Evolutionary conservation across 2,113 vertebrate species (phyloP).

Genomic region (Shinisaurus crocodilurus): DNA sequence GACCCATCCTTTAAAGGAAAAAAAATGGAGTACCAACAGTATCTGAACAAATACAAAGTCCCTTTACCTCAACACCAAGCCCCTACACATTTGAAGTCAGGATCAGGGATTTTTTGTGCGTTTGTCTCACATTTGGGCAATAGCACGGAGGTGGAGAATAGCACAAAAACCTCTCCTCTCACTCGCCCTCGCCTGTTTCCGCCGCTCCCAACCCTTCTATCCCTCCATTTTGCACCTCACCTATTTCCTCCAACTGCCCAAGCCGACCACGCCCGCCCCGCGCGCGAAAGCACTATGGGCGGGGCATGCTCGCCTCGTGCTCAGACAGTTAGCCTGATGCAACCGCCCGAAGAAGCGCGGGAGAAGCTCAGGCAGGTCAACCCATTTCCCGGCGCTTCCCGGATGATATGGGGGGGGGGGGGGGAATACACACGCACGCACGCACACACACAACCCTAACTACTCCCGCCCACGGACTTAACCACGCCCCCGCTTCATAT

Average conservation of each 20-base stretch:
- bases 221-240: not conserved
- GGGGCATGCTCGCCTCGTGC: not conserved
- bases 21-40: not conserved
- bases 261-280: not conserved
- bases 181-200: not conserved
- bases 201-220: not conserved
- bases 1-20: not conserved
- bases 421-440: too few relatives aligned
- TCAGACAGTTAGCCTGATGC: not conserved
- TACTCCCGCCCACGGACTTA: fast-evolving
- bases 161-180: too few relatives aligned
- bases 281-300: not conserved
- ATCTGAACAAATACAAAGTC: not conserved
- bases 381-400: not conserved
- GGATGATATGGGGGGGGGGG: not conserved
- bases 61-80: not conserved
- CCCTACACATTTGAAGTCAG: not conserved
- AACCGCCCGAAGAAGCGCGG: not conserved
- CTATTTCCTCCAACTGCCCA: not conserved
- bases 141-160: not conserved
- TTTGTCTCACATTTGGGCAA: not conserved
- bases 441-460: not conserved
- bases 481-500: not conserved
- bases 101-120: too few relatives aligned
- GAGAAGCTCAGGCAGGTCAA: fast-evolving